phyloP scores from a whole-genome alignment of 2,888 invertebrate species.

The Synanthedon myopaeformis region DNA sequence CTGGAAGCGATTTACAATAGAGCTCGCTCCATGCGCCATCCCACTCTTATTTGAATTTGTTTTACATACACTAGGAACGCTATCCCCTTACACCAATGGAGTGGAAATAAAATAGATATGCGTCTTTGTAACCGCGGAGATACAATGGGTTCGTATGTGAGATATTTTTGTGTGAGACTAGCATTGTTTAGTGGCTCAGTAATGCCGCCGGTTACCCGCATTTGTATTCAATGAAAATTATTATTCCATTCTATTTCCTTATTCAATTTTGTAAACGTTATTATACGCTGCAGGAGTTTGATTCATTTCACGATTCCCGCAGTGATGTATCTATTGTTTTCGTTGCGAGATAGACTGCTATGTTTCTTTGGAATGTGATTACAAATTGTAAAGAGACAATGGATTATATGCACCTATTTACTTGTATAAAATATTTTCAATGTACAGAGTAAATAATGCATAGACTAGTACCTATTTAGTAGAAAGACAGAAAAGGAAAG shows the following conservation, averaged over 20 bases:
- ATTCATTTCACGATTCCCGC: constrained; percentile 1
- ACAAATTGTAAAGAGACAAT: too few species aligned
- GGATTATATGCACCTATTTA: too few species aligned
- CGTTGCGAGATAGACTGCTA: too few species aligned
- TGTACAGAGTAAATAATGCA: too few species aligned
- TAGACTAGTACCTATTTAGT: too few species aligned
- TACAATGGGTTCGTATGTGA: constrained; percentile 31
- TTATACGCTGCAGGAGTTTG: background rate
- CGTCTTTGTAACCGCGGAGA: constrained; percentile 17
- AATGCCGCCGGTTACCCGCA: constrained; percentile 24
- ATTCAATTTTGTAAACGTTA: constrained; percentile 11
- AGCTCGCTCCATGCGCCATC: background rate
- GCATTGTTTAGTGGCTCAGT: constrained; percentile 37
- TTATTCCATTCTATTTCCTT: constrained; percentile 31
- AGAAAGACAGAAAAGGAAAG: too few species aligned
- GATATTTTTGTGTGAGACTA: constrained; percentile 35
- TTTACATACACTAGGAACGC: constrained; percentile 43
- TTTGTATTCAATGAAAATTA: constrained; percentile 45
- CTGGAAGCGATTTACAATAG: constrained; percentile 3
- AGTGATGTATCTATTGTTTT: too few species aligned
- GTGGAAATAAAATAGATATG: constrained; percentile 41
- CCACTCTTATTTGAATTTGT: constrained; percentile 41
- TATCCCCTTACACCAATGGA: constrained; percentile 27
- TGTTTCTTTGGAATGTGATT: too few species aligned
- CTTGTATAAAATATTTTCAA: too few species aligned